Percentiles rank a stretch among this genome's conserved stretches.
Conservation (phyloP, 2,797 vertebrate species). For the Glyptemys insculpta region DNA sequence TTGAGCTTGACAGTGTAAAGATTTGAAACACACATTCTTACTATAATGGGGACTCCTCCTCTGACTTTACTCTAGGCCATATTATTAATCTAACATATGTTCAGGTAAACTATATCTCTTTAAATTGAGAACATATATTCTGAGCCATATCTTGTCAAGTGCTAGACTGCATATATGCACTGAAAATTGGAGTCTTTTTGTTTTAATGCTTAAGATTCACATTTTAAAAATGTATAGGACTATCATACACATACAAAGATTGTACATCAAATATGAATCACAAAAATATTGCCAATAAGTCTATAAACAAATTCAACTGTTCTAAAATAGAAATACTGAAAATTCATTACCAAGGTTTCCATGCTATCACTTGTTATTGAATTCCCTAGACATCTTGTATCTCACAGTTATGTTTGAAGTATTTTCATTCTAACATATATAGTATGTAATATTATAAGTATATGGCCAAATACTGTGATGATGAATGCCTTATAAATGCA, state of each 20-base stretch:
- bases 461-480: neutral
- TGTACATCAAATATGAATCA: neutral
- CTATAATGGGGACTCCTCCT: neutral
- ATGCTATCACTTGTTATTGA: neutral
- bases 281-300: neutral
- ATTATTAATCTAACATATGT: neutral
- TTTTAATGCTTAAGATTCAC: neutral
- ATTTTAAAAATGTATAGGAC: neutral
- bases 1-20: neutral
- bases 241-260: neutral
- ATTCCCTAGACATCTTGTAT: neutral
- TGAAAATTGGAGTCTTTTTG: neutral
- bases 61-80: neutral
- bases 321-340: neutral
- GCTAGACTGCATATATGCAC: neutral
- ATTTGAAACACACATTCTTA: neutral
- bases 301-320: fast-evolving
- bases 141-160: neutral
- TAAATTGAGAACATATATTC: neutral
- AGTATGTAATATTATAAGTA: neutral
- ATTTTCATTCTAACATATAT: neutral
- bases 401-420: neutral
- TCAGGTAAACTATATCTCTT: neutral
- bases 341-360: neutral
- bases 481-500: neutral